These are phyloP conservation scores for Drosophila nr. perissopoda DNA, from an alignment of 2,888 invertebrate species.

Conservation along the genomic window DNA sequence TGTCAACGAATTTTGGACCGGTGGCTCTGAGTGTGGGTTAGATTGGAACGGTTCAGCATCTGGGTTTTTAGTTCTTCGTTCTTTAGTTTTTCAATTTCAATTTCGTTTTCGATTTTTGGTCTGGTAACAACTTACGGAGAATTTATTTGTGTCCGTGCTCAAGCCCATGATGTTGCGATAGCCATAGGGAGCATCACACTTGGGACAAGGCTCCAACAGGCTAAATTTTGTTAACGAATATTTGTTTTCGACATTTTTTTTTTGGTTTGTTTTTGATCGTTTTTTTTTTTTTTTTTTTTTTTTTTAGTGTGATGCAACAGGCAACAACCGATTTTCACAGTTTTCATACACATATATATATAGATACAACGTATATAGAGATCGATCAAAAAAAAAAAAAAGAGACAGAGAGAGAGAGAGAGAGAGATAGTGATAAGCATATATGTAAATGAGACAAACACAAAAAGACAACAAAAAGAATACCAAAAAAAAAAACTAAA, in stretches of 20 bases:
- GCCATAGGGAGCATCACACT: constrained; percentile 98
- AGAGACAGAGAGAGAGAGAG: constrained; percentile 50
- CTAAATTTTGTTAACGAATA: constrained; percentile 84
- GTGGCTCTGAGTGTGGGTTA: constrained; percentile 26
- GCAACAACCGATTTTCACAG: constrained; percentile 49
- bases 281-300: constrained; percentile 28
- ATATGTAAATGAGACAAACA: constrained; percentile 35
- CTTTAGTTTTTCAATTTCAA: constrained; percentile 1
- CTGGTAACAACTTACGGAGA: constrained; percentile 91
- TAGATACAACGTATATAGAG: constrained; percentile 35
- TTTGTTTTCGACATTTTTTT: constrained; percentile 21
- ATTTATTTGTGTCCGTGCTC: constrained; percentile 92
- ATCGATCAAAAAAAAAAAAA: constrained; percentile 39
- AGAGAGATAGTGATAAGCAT: constrained; percentile 45
- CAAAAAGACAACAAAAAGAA: constrained; percentile 17
- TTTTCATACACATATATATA: constrained; percentile 44
- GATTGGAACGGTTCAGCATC: constrained; percentile 20
- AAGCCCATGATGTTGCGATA: constrained; percentile 97
- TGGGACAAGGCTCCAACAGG: constrained; percentile 89
- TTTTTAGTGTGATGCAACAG: constrained; percentile 46
- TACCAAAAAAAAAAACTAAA: constrained; percentile 30
- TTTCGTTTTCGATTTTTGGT: constrained; percentile 18
- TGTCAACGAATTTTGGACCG: constrained; percentile 12
- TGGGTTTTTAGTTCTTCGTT: neutral
- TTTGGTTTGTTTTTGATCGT: constrained; percentile 30